These are phyloP conservation scores for Lymantria monacha DNA, from an alignment of 2,888 invertebrate species.

Conservation along the genomic window DNA sequence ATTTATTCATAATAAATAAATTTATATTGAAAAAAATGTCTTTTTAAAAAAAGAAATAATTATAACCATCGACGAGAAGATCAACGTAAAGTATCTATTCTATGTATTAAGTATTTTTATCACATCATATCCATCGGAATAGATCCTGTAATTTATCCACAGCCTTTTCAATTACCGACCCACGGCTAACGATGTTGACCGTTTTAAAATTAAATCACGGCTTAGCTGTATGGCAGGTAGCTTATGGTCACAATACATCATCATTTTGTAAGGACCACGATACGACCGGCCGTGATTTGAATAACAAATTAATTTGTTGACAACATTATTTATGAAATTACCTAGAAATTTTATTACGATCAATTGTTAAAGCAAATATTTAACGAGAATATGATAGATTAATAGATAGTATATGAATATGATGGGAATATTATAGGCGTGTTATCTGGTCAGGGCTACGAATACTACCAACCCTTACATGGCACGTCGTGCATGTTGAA, in stretches of 20 bases:
- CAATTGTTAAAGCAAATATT: too few relatives aligned
- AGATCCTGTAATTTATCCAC: neutral
- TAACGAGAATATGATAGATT: too few relatives aligned
- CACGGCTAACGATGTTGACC: conserved; percentile 7
- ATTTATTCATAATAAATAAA: too few relatives aligned
- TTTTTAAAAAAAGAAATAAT: too few relatives aligned
- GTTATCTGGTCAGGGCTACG: too few relatives aligned
- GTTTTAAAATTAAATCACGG: conserved; percentile 9
- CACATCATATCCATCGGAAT: neutral
- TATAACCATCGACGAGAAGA: too few relatives aligned
- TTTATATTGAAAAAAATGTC: too few relatives aligned
- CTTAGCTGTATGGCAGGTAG: neutral
- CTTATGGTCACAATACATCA: conserved; percentile 1
- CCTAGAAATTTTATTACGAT: neutral
- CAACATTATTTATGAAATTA: neutral
- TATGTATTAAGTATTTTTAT: neutral
- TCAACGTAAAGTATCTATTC: too few relatives aligned
- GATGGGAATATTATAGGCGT: too few relatives aligned
- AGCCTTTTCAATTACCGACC: conserved; percentile 8
- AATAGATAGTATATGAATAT: too few relatives aligned
- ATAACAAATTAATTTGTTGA: conserved; percentile 2
- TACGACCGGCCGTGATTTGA: conserved; percentile 2
- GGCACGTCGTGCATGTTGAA: too few relatives aligned
- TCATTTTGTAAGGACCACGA: neutral
- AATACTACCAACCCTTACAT: too few relatives aligned